Conservation (phyloP, 2,113 vertebrate species). For the Maylandia zebra region DNA sequence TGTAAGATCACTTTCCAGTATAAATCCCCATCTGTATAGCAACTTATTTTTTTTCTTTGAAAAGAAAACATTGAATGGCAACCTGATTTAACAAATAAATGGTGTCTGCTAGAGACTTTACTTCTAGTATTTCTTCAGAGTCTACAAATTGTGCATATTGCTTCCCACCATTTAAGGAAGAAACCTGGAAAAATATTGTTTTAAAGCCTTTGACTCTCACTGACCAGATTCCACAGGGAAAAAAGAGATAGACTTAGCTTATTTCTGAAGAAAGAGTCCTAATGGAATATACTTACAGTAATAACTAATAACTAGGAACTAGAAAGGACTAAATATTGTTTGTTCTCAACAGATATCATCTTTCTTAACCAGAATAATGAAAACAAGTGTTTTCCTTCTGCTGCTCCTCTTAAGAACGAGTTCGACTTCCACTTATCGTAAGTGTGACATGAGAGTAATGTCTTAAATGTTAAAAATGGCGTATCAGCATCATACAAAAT, state of each 20-base stretch:
- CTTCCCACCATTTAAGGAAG: background rate
- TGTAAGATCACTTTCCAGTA: background rate
- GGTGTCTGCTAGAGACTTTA: background rate
- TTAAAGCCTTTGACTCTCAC: background rate
- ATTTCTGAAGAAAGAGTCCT: background rate
- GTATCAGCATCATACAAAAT: background rate
- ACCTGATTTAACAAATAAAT: background rate
- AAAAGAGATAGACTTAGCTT: background rate
- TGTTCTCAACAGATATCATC: background rate
- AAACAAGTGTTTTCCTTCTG: background rate
- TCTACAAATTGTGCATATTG: background rate
- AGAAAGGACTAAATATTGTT: background rate
- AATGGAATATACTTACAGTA: background rate
- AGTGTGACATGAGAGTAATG: background rate
- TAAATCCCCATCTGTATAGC: background rate
- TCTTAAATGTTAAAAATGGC: background rate
- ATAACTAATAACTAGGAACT: background rate
- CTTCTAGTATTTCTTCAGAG: background rate
- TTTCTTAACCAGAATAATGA: background rate
- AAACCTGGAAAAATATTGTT: accelerated
- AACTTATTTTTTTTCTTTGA: too few species aligned
- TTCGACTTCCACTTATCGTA: background rate
- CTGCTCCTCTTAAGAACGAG: background rate
- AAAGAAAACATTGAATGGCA: too few species aligned
- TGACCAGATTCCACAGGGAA: background rate